A percentile compares a stretch with the other conserved stretches of the same genome.
Evolutionary conservation across 2,797 vertebrate genomes (phyloP).

Genomic region (Neosalanx taihuensis): DNA sequence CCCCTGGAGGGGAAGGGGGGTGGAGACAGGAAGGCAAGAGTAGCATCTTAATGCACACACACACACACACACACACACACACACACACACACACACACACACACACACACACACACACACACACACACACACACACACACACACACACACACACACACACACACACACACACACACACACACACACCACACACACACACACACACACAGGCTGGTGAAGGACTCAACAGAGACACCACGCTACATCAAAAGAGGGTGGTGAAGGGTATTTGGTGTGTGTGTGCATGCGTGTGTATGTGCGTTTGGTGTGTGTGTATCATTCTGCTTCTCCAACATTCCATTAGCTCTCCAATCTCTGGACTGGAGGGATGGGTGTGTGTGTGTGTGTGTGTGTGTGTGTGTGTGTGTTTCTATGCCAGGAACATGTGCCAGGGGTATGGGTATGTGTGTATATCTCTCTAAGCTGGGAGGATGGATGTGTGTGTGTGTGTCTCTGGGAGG

Average conservation of each 20-base stretch:
- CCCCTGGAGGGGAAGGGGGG: slow-evolving; percentile 28
- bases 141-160: too few species aligned
- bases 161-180: too few species aligned
- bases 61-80: too few species aligned
- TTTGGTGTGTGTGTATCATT: slow-evolving; percentile 1
- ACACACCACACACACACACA: slow-evolving; percentile 53
- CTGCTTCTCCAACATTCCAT: neutral
- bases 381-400: slow-evolving; percentile 1
- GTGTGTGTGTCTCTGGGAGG: slow-evolving; percentile 12
- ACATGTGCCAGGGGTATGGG: neutral
- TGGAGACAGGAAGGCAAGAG: slow-evolving; percentile 35
- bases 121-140: too few species aligned
- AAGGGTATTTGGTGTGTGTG: slow-evolving; percentile 7
- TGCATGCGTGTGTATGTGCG: slow-evolving; percentile 10
- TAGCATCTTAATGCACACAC: slow-evolving; percentile 62
- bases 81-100: too few species aligned
- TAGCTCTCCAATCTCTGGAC: neutral
- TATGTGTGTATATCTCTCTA: neutral
- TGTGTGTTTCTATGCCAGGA: slow-evolving; percentile 4
- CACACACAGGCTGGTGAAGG: slow-evolving; percentile 45
- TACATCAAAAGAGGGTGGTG: slow-evolving; percentile 65
- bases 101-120: too few species aligned
- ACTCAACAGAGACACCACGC: slow-evolving; percentile 48
- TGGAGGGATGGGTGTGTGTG: neutral
- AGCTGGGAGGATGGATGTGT: neutral